Conservation (phyloP, 2,797 vertebrate genomes). For the Helicolenus hilgendorfi region DNA sequence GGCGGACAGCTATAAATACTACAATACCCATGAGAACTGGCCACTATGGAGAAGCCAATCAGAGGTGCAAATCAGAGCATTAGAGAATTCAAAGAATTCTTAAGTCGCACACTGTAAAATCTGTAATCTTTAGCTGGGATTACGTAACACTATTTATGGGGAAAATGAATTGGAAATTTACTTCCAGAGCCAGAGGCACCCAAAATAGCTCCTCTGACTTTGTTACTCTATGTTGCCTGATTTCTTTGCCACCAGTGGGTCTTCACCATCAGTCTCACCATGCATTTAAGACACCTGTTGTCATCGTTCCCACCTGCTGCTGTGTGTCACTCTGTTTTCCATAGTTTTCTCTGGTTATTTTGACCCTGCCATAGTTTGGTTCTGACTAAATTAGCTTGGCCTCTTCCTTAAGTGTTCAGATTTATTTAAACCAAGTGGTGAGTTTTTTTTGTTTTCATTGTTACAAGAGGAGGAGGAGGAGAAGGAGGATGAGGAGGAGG, state of each 20-base stretch:
- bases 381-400: constrained; percentile 19
- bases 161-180: neutral
- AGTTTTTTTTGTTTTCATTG: constrained; percentile 67
- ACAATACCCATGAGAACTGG: neutral
- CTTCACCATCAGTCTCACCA: neutral
- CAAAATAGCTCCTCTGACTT: neutral
- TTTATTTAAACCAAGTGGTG: constrained; percentile 57
- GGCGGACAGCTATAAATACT: neutral
- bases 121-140: neutral
- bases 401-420: constrained; percentile 41
- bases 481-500: constrained; percentile 27
- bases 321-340: neutral
- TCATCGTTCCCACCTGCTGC: constrained; percentile 49
- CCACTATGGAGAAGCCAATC: neutral
- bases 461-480: constrained; percentile 63
- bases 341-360: constrained; percentile 15
- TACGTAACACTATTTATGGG: neutral
- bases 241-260: neutral
- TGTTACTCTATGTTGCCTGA: neutral
- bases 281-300: neutral
- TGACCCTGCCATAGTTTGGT: constrained; percentile 3
- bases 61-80: neutral
- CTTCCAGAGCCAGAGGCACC: neutral
- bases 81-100: neutral
- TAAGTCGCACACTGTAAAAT: neutral